Conservation (phyloP, 2,113 vertebrate genomes). For the Amblyopsis rosae region DNA sequence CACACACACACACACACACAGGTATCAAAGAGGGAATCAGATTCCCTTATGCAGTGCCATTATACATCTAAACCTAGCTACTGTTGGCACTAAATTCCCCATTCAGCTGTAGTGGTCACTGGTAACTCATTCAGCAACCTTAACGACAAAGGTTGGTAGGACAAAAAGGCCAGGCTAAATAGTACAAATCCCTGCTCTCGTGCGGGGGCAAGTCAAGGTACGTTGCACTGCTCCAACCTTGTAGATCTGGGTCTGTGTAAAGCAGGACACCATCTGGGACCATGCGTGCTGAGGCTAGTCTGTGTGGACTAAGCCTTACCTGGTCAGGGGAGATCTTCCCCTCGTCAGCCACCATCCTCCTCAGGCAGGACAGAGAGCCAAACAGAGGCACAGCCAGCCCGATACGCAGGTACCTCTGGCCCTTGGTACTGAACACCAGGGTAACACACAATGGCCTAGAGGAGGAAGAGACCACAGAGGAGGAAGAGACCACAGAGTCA, state of each 20-base stretch:
- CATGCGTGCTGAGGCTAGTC: neutral
- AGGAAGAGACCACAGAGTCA: conserved; percentile 21
- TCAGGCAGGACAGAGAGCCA: conserved; percentile 82
- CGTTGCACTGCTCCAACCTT: neutral
- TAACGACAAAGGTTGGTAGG: neutral
- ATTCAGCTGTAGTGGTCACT: neutral
- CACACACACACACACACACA: neutral
- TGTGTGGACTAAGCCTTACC: conserved; percentile 65
- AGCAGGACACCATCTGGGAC: neutral
- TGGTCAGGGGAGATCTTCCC: conserved; percentile 84
- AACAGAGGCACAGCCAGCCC: conserved; percentile 87
- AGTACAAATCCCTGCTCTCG: neutral
- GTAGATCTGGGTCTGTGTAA: neutral
- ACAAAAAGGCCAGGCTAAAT: neutral
- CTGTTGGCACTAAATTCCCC: conserved; percentile 6
- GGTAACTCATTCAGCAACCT: neutral
- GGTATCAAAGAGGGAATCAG: neutral
- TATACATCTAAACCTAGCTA: neutral
- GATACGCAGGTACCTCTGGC: conserved; percentile 83
- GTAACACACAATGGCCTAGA: conserved; percentile 86
- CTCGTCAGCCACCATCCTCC: conserved; percentile 88
- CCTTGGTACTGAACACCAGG: conserved; percentile 87
- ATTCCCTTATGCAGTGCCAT: conserved; percentile 3
- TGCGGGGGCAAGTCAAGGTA: neutral
- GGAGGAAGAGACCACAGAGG: conserved; percentile 11